A percentile compares a stretch with the other conserved stretches of the same genome.
Conservation (phyloP, 2,888 invertebrate genomes). For the Xylophagus ater region DNA sequence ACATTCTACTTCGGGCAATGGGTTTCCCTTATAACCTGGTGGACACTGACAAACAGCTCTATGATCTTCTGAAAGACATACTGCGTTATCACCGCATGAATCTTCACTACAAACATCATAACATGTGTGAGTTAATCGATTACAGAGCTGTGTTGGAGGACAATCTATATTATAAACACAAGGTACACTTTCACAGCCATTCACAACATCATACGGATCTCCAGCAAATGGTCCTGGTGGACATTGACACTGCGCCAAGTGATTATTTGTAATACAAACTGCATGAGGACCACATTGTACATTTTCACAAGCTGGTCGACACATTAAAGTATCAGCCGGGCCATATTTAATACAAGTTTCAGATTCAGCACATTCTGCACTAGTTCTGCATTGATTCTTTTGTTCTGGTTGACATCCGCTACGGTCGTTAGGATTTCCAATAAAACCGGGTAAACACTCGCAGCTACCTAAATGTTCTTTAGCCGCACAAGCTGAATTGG, state of each 20-base stretch:
- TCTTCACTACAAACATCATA: slow-evolving; percentile 69
- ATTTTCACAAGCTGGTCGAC: slow-evolving; percentile 66
- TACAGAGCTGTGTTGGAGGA: slow-evolving; percentile 65
- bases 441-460: slow-evolving; percentile 70
- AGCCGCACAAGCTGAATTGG: slow-evolving; percentile 70
- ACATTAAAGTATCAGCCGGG: slow-evolving; percentile 48
- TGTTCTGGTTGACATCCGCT: slow-evolving; percentile 67
- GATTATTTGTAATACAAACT: slow-evolving; percentile 79
- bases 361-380: slow-evolving; percentile 73
- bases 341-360: slow-evolving; percentile 60
- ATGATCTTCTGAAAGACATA: slow-evolving; percentile 79
- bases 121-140: slow-evolving; percentile 72
- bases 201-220: slow-evolving; percentile 64
- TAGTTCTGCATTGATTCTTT: slow-evolving; percentile 64
- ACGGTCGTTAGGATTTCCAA: slow-evolving; percentile 82
- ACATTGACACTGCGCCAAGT: slow-evolving; percentile 80
- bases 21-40: slow-evolving; percentile 68
- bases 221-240: slow-evolving; percentile 79
- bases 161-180: slow-evolving; percentile 83
- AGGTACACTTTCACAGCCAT: slow-evolving; percentile 68
- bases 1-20: slow-evolving; percentile 75
- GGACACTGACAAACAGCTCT: slow-evolving; percentile 76
- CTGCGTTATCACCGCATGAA: slow-evolving; percentile 76
- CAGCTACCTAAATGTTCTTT: slow-evolving; percentile 65
- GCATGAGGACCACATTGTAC: slow-evolving; percentile 75